Evolutionary conservation across 2,888 invertebrate species (phyloP).

Genomic region (Deilephila porcellus): DNA sequence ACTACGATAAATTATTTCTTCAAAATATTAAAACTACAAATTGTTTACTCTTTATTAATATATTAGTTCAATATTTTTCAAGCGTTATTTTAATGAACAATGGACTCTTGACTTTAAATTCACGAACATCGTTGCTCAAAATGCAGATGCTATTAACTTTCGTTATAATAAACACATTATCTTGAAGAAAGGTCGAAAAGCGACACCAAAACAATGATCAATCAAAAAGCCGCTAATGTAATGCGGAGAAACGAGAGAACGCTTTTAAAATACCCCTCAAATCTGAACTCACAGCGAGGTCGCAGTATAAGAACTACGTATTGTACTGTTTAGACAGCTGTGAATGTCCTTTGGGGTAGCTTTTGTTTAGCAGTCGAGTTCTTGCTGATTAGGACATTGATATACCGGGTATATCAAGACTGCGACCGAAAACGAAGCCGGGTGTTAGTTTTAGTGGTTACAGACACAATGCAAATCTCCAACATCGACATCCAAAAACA

Average conservation of each 20-base stretch:
- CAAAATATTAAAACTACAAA: no score
- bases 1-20: no score
- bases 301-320: neutral
- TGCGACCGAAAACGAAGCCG: no score
- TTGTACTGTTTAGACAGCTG: no score
- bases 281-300: neutral
- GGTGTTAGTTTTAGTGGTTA: no score
- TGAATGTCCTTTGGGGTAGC: no score
- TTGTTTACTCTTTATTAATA: no score
- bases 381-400: no score
- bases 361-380: no score
- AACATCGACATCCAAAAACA: neutral
- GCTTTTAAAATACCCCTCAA: constrained; percentile 24
- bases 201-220: constrained; percentile 25
- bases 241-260: constrained; percentile 3
- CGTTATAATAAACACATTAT: constrained; percentile 22
- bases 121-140: neutral
- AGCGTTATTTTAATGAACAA: neutral
- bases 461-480: no score
- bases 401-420: no score
- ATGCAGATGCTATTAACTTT: neutral
- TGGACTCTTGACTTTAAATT: neutral
- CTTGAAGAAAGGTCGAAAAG: constrained; percentile 8
- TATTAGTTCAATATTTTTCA: no score
- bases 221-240: constrained; percentile 27